Base-by-base conservation (phyloP, 2,797 vertebrate species). In the Hylomyscus alleni region DNA sequence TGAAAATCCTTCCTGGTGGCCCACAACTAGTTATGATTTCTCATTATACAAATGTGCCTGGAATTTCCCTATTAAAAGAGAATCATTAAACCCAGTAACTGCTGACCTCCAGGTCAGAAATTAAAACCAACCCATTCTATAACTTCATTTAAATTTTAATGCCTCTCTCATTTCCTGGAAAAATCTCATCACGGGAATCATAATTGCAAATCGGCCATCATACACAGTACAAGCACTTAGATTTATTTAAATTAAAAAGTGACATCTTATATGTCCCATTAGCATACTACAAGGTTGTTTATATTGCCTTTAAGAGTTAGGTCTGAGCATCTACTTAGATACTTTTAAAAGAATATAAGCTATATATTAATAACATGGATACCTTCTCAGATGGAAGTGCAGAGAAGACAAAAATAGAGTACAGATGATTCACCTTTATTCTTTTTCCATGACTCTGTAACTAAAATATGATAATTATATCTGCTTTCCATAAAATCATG, bases 121-220 rank as follows among this genome's bases (percentile, higher is more conserved):
- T 98, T 98, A 98, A 98, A 98, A 98, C 97, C 97, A 98, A 96
- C 86, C 94, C 96, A 85, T 97, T 98, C 98, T 98, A 97, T 97
- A 98, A 84, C 82, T 98, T 97, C 95, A 97, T 98, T 98, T 98
- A 98, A 98, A 98, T 98, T 98, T 97, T 98, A 98, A 98, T 97
- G 96, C 54, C 95, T 96, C 91, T 98, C 98, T 98, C 98, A 98
- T 98, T 98, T 98, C 97, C 97, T 96, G 95, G 94, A 98, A 78
- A 92, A 98, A 98, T 98, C 97, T 98, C 98, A 98, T 98, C 97
- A 97, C 91, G 89, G 90, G 96, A 89, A 98, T 97, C 96, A 97
- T 98, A 98, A 98, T 97, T 98, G 97, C 98, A 98, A 98, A 98
- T 98, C 98, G 90, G 92, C 94, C 89, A 91, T 88, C 91, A 96